phyloP scores from a whole-genome alignment of 37 sponge, comb jelly and placozoan genomes.

The Oopsacas minuta region DNA sequence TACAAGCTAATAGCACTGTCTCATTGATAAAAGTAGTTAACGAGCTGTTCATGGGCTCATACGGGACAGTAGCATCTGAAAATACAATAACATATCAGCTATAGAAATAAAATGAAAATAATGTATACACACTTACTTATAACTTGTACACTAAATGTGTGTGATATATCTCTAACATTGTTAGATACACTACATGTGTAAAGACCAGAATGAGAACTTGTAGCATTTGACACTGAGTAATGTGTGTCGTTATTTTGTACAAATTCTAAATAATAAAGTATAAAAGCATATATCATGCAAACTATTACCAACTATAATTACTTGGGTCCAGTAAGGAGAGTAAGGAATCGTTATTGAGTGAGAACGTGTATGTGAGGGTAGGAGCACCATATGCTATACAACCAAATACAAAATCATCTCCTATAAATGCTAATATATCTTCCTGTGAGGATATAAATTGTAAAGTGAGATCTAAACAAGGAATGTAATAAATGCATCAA shows the following conservation, averaged over 20 bases:
- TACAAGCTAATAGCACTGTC: neutral
- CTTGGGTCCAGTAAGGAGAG: no score
- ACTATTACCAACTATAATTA: no score
- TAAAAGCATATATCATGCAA: neutral
- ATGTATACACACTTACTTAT: neutral
- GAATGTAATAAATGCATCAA: neutral
- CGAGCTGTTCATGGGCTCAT: neutral
- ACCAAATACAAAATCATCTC: neutral
- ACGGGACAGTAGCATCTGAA: neutral
- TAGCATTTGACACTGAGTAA: neutral
- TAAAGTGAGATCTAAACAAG: no score
- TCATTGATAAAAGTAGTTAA: neutral
- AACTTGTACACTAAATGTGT: neutral
- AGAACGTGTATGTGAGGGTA: neutral
- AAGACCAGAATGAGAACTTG: neutral
- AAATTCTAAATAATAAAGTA: neutral
- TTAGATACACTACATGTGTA: neutral
- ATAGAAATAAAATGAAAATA: neutral
- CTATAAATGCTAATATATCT: neutral
- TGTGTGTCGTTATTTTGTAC: neutral
- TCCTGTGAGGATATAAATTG: neutral
- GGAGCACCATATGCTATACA: neutral
- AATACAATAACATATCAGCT: neutral
- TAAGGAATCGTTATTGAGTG: neutral
- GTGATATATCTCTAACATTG: neutral